A percentile compares a stretch with the other conserved stretches of the same genome.
phyloP scores from a whole-genome alignment of 2,113 vertebrate species.

The Daphoenositta chrysoptera region DNA sequence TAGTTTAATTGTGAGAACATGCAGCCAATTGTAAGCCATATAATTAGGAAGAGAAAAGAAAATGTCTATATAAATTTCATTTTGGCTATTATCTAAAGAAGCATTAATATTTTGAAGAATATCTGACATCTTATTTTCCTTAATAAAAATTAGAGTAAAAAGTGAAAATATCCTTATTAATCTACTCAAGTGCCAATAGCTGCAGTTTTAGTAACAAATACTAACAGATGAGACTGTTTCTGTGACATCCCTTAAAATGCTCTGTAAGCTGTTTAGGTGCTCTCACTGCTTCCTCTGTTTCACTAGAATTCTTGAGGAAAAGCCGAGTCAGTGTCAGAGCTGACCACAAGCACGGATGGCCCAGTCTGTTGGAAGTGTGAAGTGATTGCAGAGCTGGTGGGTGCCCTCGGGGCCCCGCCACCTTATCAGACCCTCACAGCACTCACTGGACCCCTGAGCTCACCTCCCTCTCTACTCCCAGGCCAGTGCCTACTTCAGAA shows the following conservation, averaged over 20 bases:
- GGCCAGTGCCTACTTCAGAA: neutral
- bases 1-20: neutral
- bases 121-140: neutral
- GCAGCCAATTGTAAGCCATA: neutral
- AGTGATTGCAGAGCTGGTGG: neutral
- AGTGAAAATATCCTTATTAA: neutral
- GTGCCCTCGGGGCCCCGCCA: neutral
- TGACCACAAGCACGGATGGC: fast-evolving
- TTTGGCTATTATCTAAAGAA: neutral
- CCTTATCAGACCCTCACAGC: neutral
- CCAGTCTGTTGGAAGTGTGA: neutral
- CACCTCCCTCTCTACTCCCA: neutral
- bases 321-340: neutral
- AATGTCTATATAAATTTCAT: neutral
- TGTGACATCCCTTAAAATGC: neutral
- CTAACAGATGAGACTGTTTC: neutral
- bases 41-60: neutral
- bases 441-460: fast-evolving
- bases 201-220: neutral
- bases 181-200: neutral
- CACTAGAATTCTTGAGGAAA: neutral
- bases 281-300: neutral
- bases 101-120: neutral
- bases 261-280: neutral
- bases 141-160: neutral